These are phyloP conservation scores for Clamator glandarius DNA, from an alignment of 2,797 vertebrate genomes.

Conservation along the genomic window DNA sequence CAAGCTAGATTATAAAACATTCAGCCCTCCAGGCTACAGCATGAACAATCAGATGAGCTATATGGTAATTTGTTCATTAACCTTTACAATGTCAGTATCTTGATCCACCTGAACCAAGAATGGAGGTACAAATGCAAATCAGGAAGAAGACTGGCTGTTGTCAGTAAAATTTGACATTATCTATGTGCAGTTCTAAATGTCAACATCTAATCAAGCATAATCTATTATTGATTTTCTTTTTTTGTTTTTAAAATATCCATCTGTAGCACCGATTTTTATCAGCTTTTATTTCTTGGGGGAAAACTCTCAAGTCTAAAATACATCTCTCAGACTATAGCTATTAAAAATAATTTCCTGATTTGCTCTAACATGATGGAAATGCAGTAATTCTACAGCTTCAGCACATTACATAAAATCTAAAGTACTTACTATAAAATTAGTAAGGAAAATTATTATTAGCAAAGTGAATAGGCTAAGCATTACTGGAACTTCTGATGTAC, in stretches of 20 bases:
- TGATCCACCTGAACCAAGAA: slow-evolving; percentile 15
- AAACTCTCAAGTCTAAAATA: slow-evolving; percentile 41
- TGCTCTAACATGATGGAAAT: background rate
- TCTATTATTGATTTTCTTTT: slow-evolving; percentile 62
- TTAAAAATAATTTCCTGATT: slow-evolving; percentile 51
- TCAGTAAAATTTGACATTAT: slow-evolving; percentile 60
- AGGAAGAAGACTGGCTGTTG: slow-evolving; percentile 29
- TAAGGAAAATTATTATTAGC: background rate
- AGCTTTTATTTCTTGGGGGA: slow-evolving; percentile 26
- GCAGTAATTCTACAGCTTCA: background rate
- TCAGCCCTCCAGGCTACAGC: background rate
- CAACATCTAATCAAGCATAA: slow-evolving; percentile 69
- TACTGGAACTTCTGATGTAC: background rate
- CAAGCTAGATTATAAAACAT: background rate
- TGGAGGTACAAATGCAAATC: slow-evolving; percentile 32
- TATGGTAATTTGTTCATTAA: slow-evolving; percentile 31
- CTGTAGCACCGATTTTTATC: slow-evolving; percentile 21
- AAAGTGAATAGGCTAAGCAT: background rate
- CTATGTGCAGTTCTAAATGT: slow-evolving; percentile 61
- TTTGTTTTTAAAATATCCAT: slow-evolving; percentile 63
- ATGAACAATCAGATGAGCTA: background rate
- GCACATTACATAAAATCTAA: slow-evolving; percentile 14
- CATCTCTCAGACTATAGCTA: background rate
- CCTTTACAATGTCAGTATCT: background rate
- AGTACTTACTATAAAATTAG: background rate